phyloP scores from a whole-genome alignment of 2,888 invertebrate species.

The Cerceris ruficornis region DNA sequence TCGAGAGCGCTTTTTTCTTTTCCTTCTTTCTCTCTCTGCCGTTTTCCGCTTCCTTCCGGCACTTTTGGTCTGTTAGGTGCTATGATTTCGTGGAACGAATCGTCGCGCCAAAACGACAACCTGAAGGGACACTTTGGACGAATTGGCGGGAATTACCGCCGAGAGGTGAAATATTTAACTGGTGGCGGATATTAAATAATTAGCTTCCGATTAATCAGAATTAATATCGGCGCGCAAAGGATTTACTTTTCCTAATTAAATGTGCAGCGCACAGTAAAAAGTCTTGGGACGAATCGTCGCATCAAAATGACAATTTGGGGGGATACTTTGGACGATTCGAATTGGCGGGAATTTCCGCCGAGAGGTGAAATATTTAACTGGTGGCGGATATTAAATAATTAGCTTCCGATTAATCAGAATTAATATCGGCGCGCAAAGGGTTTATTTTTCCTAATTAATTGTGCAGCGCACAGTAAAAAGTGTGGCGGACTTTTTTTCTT shows the following conservation, averaged over 20 bases:
- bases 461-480: too few species aligned
- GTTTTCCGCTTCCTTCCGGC: neutral
- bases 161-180: neutral
- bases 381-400: too few species aligned
- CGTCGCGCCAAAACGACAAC: slow-evolving; percentile 2
- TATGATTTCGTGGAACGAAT: slow-evolving; percentile 52
- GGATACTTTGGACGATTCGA: slow-evolving; percentile 15
- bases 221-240: too few species aligned
- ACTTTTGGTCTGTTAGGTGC: neutral
- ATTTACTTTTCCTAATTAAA: too few species aligned
- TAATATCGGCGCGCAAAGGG: too few species aligned
- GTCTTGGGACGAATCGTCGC: slow-evolving; percentile 53
- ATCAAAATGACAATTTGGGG: neutral
- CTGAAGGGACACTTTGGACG: slow-evolving; percentile 11
- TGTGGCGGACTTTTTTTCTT: too few species aligned
- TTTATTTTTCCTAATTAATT: too few species aligned
- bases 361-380: neutral
- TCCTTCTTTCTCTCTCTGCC: slow-evolving; percentile 3
- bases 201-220: too few species aligned
- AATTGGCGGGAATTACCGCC: neutral
- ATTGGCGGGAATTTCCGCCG: neutral
- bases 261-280: too few species aligned
- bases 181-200: too few species aligned
- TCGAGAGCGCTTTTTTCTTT: slow-evolving; percentile 4
- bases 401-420: too few species aligned